Conservation (phyloP, 2,797 vertebrate species). For the Clarias laeviceps region DNA sequence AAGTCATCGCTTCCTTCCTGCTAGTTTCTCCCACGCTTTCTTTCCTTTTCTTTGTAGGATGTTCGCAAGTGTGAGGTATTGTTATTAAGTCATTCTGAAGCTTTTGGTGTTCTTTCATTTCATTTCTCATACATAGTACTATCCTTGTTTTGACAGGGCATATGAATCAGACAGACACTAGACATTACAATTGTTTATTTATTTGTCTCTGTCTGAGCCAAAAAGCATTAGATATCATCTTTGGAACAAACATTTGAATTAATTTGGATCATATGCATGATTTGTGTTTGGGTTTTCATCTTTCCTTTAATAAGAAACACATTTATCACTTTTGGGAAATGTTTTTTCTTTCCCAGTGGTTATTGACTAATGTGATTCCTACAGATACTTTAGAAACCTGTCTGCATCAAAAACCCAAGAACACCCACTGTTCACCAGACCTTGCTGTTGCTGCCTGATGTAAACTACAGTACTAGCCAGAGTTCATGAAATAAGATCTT, state of each 20-base stretch:
- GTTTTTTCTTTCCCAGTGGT: conserved; percentile 28
- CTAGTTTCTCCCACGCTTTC: conserved; percentile 62
- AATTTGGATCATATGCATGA: conserved; percentile 57
- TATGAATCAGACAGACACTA: conserved; percentile 54
- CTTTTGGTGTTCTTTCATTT: conserved; percentile 38
- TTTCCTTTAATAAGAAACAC: conserved; percentile 54
- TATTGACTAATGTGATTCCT: conserved; percentile 19
- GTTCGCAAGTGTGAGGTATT: conserved; percentile 53
- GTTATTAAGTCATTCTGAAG: conserved; percentile 56
- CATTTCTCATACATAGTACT: conserved; percentile 38
- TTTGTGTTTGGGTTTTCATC: conserved; percentile 51
- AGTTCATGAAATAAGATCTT: conserved; percentile 36
- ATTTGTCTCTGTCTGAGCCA: conserved; percentile 46
- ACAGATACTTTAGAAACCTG: conserved; percentile 20
- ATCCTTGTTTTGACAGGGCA: conserved; percentile 51
- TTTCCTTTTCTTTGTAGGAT: conserved; percentile 23
- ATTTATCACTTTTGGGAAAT: conserved; percentile 47
- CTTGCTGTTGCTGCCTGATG: conserved; percentile 35
- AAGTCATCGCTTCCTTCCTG: conserved; percentile 59
- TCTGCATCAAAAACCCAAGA: conserved; percentile 30
- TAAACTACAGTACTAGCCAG: conserved; percentile 28
- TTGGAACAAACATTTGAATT: conserved; percentile 52
- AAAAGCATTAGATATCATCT: conserved; percentile 55
- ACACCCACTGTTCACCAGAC: conserved; percentile 22
- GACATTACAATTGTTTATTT: conserved; percentile 47